A percentile compares a stretch with the other conserved stretches of the same genome.
Conservation (phyloP, 2,113 vertebrate genomes). For the Arenaria interpres region DNA sequence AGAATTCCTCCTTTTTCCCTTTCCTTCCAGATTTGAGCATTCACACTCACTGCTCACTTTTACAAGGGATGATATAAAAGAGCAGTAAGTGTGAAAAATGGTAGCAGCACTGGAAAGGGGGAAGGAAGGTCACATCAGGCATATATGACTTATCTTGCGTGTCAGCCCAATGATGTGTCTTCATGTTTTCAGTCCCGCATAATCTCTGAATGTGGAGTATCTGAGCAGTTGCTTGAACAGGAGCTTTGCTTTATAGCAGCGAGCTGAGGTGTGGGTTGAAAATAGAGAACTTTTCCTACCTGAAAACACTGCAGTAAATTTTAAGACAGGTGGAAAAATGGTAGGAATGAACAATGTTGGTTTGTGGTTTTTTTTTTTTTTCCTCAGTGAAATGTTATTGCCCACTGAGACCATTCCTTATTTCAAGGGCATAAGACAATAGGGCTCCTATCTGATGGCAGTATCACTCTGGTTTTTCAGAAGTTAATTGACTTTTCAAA, state of each 20-base stretch:
- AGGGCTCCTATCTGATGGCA: background rate
- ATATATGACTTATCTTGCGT: background rate
- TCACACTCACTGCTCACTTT: background rate
- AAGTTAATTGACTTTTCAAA: background rate
- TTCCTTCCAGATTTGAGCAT: background rate
- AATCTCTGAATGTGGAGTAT: background rate
- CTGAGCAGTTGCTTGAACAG: background rate
- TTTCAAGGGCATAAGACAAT: background rate
- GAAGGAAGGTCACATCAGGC: background rate
- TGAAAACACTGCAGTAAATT: background rate
- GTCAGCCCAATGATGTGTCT: background rate
- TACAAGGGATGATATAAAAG: background rate
- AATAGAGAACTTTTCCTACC: background rate
- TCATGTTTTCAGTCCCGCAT: background rate
- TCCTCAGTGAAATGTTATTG: background rate
- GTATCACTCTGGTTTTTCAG: background rate
- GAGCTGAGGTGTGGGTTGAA: background rate
- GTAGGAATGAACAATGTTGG: background rate
- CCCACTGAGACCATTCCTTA: background rate
- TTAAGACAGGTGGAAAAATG: background rate
- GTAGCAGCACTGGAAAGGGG: background rate
- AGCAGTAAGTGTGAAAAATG: background rate
- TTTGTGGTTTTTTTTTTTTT: background rate
- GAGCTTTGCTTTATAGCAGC: background rate
- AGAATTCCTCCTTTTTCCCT: background rate